Evolutionary conservation across 2,113 vertebrate species (phyloP).

Genomic region (Mohoua ochrocephala): DNA sequence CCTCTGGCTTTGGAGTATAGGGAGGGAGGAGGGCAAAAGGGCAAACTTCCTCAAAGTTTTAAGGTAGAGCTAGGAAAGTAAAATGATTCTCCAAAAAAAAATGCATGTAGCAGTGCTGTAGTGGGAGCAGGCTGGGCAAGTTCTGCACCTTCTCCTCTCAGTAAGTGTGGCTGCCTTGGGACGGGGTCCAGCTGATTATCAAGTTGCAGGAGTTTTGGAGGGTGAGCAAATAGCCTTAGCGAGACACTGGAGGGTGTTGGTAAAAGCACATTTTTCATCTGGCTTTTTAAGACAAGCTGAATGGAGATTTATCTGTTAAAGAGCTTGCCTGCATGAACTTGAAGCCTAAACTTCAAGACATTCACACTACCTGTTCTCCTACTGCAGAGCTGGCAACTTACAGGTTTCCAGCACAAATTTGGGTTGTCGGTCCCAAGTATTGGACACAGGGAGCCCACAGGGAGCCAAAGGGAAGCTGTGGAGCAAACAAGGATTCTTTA

Average conservation of each 20-base stretch:
- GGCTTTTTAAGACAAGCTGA: neutral
- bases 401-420: neutral
- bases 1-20: neutral
- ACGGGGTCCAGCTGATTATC: neutral
- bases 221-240: neutral
- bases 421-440: neutral
- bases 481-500: neutral
- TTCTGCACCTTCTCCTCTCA: neutral
- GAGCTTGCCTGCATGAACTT: neutral
- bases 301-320: neutral
- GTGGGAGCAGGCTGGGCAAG: neutral
- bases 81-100: neutral
- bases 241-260: neutral
- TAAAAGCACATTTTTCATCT: neutral
- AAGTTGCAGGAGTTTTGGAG: neutral
- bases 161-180: neutral
- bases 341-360: neutral
- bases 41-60: neutral
- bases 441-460: accelerated
- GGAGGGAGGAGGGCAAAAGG: neutral
- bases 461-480: neutral
- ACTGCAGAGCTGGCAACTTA: neutral
- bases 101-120: neutral
- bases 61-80: neutral
- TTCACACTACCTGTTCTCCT: neutral